phyloP scores from a whole-genome alignment of 2,888 invertebrate species.

The Agrenia bidenticulata region DNA sequence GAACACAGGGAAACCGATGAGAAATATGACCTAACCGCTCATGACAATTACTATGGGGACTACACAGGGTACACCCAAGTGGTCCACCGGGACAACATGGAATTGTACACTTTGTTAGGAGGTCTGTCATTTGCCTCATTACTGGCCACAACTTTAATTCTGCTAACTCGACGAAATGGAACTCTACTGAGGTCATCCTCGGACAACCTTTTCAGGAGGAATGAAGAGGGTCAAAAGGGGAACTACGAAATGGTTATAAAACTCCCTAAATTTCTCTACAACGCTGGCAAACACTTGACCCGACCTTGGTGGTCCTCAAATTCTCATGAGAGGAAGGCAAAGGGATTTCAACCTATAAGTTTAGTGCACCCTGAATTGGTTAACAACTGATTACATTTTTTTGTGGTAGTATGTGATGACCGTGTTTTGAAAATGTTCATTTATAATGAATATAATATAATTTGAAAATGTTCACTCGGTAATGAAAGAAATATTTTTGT shows the following conservation, averaged over 20 bases:
- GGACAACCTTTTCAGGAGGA: neutral
- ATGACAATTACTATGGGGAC: too few species aligned
- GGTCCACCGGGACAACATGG: constrained; percentile 10
- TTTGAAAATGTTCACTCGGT: too few species aligned
- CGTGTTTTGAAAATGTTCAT: too few species aligned
- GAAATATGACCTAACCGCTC: too few species aligned
- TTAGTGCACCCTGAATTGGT: too few species aligned
- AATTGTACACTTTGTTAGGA: constrained; percentile 14
- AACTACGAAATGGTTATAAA: neutral
- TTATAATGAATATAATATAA: too few species aligned
- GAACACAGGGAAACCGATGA: too few species aligned
- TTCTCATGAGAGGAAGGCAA: neutral
- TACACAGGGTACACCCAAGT: neutral
- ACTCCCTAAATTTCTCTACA: neutral
- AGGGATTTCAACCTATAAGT: neutral
- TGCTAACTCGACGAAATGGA: constrained; percentile 11
- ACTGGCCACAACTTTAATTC: constrained; percentile 8
- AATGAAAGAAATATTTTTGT: too few species aligned
- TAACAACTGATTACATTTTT: too few species aligned
- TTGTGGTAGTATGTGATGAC: too few species aligned
- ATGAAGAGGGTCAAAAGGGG: neutral
- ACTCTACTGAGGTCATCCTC: constrained; percentile 5
- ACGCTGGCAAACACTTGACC: neutral
- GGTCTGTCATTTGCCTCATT: constrained; percentile 14
- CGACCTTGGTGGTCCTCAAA: neutral